A percentile compares a stretch with the other conserved stretches of the same genome.
phyloP scores from a whole-genome alignment of 2,888 invertebrate genomes.

The Lasioglossum leucozonium region DNA sequence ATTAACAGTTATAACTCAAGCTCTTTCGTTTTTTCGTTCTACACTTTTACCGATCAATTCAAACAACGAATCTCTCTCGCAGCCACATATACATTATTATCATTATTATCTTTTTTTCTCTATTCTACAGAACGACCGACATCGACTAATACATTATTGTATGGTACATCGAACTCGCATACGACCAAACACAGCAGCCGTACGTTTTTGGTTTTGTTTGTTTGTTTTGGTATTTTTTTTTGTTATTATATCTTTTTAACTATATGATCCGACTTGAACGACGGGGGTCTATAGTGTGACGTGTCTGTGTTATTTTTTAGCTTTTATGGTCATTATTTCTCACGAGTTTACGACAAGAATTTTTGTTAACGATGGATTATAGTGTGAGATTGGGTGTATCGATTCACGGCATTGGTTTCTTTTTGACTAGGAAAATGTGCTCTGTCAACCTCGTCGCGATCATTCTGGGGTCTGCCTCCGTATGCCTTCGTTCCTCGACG shows the following conservation, averaged over 20 bases:
- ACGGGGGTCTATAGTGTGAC: conserved; percentile 41
- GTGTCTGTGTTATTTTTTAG: background rate
- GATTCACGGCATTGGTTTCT: conserved; percentile 64
- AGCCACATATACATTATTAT: conserved; percentile 27
- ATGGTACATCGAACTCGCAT: conserved; percentile 29
- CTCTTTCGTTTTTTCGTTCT: background rate
- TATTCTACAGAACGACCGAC: conserved; percentile 58
- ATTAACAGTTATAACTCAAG: conserved; percentile 19
- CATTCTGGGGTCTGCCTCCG: conserved; percentile 66
- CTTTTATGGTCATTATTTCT: conserved; percentile 16
- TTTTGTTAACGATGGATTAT: background rate
- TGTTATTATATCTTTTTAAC: background rate
- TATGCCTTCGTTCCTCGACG: conserved; percentile 68
- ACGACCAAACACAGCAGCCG: conserved; percentile 27
- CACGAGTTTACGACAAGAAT: conserved; percentile 24
- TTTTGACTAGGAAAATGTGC: conserved; percentile 70
- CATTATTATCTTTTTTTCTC: conserved; percentile 21
- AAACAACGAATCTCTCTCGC: conserved; percentile 20
- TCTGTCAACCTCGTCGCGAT: conserved; percentile 70
- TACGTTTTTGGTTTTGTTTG: background rate
- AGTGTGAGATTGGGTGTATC: background rate
- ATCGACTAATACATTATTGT: conserved; percentile 38
- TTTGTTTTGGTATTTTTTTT: background rate
- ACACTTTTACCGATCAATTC: conserved; percentile 1
- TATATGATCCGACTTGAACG: conserved; percentile 24